Conservation (phyloP, 2,888 invertebrate genomes). For the Pyrgus malvae region DNA sequence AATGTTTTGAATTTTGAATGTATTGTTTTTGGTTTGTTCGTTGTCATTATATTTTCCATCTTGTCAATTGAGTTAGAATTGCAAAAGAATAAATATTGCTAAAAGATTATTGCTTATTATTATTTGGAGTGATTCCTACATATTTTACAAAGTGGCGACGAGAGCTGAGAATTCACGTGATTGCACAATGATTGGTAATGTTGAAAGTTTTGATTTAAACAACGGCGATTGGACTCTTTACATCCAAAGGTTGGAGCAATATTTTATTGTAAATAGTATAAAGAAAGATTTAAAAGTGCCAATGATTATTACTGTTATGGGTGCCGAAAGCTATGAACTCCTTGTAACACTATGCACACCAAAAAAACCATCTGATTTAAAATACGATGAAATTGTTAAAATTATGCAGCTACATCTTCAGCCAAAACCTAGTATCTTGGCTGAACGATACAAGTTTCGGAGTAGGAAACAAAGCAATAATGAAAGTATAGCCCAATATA, state of each 20-base stretch:
- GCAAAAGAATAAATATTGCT: too few species aligned
- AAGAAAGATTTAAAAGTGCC: neutral
- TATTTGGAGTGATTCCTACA: too few species aligned
- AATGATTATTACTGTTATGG: neutral
- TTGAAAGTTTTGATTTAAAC: neutral
- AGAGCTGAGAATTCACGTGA: neutral
- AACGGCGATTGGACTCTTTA: neutral
- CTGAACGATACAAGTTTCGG: slow-evolving; percentile 8
- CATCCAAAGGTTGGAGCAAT: neutral
- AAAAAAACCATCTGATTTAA: neutral
- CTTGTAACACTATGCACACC: neutral
- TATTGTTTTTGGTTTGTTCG: too few species aligned
- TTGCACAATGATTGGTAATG: neutral
- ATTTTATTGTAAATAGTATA: neutral
- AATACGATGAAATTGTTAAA: neutral
- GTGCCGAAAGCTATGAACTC: neutral
- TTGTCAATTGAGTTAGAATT: too few species aligned
- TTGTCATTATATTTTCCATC: too few species aligned
- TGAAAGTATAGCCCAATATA: neutral
- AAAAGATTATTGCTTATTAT: too few species aligned
- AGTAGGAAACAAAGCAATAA: neutral
- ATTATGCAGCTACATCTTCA: neutral
- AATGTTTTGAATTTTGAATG: too few species aligned
- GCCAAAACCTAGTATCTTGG: slow-evolving; percentile 28
- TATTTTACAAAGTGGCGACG: neutral